These are phyloP conservation scores for Carassius carassius DNA, from an alignment of 2,113 vertebrate species.

Conservation along the genomic window DNA sequence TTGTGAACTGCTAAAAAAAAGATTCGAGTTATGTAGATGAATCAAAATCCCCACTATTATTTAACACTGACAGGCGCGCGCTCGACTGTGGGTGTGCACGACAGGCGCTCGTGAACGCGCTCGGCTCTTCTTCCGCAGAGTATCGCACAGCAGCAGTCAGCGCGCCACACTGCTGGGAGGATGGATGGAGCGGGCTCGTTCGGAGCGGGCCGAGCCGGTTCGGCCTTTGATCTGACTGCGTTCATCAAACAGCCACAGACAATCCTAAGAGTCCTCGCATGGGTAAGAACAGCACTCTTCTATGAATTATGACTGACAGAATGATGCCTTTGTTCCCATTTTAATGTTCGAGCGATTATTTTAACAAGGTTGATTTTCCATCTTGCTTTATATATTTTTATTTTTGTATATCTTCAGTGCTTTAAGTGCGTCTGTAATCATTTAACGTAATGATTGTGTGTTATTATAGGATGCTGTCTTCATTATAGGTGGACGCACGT, in stretches of 20 bases:
- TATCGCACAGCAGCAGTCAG: conserved; percentile 15
- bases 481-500: conserved; percentile 12
- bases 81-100: neutral
- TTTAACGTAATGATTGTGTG: neutral
- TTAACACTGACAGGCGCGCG: neutral
- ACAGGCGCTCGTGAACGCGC: conserved; percentile 13
- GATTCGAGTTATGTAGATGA: neutral
- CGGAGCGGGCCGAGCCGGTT: conserved; percentile 81
- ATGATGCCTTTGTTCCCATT: neutral
- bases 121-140: conserved; percentile 11
- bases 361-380: neutral
- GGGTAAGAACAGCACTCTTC: conserved; percentile 71
- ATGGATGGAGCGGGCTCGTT: conserved; percentile 83
- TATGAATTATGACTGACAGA: neutral
- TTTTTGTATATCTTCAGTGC: no score
- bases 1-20: neutral
- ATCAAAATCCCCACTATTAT: neutral
- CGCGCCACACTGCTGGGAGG: conserved; percentile 31
- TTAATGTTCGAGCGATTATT: neutral
- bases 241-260: conserved; percentile 82
- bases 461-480: conserved; percentile 12
- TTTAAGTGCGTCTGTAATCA: neutral
- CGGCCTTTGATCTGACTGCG: conserved; percentile 76
- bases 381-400: neutral
- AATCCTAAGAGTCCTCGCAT: conserved; percentile 76